phyloP scores from a whole-genome alignment of 2,113 vertebrate species.

The Taurulus bubalis region DNA sequence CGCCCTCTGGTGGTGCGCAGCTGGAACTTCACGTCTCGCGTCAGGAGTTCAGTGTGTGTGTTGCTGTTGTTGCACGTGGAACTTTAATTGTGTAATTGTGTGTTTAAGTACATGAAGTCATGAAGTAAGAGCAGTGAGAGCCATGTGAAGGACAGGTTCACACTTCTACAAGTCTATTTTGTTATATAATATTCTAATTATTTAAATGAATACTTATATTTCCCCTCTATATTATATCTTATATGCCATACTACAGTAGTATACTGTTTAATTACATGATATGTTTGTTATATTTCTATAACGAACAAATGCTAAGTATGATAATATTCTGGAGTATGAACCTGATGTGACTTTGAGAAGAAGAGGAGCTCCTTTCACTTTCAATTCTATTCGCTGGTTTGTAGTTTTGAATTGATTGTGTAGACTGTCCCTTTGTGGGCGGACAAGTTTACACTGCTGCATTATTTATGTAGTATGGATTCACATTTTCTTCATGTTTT shows the following conservation, averaged over 20 bases:
- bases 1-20: slow-evolving; percentile 12
- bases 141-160: background rate
- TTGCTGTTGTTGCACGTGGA: background rate
- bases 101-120: background rate
- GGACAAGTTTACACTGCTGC: background rate
- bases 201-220: background rate
- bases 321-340: background rate
- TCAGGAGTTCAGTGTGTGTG: background rate
- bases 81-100: background rate
- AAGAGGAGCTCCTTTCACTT: background rate
- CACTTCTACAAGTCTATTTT: background rate
- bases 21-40: background rate
- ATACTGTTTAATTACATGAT: background rate
- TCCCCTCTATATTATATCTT: background rate
- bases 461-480: background rate
- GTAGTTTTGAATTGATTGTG: too few species aligned
- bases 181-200: background rate
- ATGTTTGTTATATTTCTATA: background rate
- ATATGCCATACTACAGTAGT: background rate
- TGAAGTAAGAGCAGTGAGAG: background rate
- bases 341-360: background rate
- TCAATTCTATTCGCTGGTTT: background rate
- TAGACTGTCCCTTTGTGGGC: too few species aligned
- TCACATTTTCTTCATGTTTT: background rate
- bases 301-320: background rate